Percentiles rank a stretch among this genome's conserved stretches.
Evolutionary conservation across 2,888 invertebrate species (phyloP).

Genomic region (Brassicogethes aeneus): DNA sequence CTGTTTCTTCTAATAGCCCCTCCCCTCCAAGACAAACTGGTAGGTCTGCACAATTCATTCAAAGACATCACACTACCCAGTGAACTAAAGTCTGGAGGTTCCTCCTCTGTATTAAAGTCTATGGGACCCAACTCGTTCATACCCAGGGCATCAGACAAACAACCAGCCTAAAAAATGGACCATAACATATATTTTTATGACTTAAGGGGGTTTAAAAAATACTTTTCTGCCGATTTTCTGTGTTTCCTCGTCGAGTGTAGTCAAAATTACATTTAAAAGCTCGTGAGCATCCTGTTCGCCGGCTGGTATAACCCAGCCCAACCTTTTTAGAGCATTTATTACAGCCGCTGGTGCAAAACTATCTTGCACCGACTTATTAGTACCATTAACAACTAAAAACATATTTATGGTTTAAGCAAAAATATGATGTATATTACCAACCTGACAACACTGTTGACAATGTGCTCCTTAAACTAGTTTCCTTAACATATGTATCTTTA

Average conservation of each 20-base stretch:
- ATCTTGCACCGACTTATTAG: constrained; percentile 57
- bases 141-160: constrained; percentile 66
- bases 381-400: constrained; percentile 59
- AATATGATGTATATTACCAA: constrained; percentile 30
- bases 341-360: constrained; percentile 57
- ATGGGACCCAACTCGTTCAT: constrained; percentile 40
- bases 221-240: constrained; percentile 52
- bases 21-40: constrained; percentile 33
- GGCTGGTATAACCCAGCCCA: constrained; percentile 80
- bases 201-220: constrained; percentile 8
- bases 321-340: constrained; percentile 61
- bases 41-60: constrained; percentile 37
- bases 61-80: constrained; percentile 39
- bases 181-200: background rate
- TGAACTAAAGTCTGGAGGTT: constrained; percentile 26
- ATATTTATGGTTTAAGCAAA: background rate
- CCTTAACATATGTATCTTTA: constrained; percentile 51
- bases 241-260: constrained; percentile 85
- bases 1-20: constrained; percentile 33
- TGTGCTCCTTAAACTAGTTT: constrained; percentile 65
- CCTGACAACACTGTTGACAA: constrained; percentile 67
- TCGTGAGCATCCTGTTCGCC: constrained; percentile 95
- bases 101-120: constrained; percentile 34
- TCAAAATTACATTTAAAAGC: constrained; percentile 77
- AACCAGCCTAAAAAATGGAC: constrained; percentile 48